Percentiles rank a stretch among this genome's conserved stretches.
phyloP scores from a whole-genome alignment of 1,140 invertebrate species.

The Copidosoma floridanum region DNA sequence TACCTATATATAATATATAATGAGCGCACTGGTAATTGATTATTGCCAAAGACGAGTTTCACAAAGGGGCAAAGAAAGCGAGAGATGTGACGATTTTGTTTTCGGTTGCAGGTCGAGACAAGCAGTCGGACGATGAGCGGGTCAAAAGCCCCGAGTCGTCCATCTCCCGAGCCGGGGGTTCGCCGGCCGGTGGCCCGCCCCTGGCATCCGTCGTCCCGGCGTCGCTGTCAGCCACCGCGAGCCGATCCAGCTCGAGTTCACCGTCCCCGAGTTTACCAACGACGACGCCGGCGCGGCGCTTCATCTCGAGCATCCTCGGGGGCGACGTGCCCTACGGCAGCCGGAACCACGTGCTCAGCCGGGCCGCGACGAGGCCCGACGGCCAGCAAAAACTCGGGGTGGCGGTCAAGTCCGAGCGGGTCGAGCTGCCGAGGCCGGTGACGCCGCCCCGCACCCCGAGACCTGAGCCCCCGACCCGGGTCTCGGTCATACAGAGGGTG shows the following conservation, averaged over 20 bases:
- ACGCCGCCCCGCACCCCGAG: slow-evolving; percentile 57
- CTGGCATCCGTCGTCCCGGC: too few relatives aligned
- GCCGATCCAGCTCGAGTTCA: slow-evolving; percentile 28
- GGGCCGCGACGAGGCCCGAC: slow-evolving; percentile 59
- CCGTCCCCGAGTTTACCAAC: background rate
- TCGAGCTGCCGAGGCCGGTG: slow-evolving; percentile 56
- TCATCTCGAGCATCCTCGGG: slow-evolving; percentile 74
- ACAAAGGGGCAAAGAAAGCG: too few relatives aligned
- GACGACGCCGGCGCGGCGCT: slow-evolving; percentile 60
- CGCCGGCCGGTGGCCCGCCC: too few relatives aligned
- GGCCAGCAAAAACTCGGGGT: slow-evolving; percentile 68
- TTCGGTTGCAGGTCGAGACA: slow-evolving; percentile 48
- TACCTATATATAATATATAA: too few relatives aligned
- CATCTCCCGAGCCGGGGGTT: too few relatives aligned
- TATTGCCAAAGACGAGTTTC: too few relatives aligned
- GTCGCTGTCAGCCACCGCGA: slow-evolving; percentile 41
- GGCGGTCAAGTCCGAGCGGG: slow-evolving; percentile 42
- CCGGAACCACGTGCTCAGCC: slow-evolving; percentile 69
- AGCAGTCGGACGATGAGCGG: slow-evolving; percentile 50
- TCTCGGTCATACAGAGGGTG: slow-evolving; percentile 80
- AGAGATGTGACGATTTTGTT: background rate
- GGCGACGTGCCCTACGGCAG: slow-evolving; percentile 74
- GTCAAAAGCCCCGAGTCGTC: slow-evolving; percentile 52
- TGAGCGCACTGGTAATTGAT: too few relatives aligned
- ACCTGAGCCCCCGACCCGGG: slow-evolving; percentile 56